Evolutionary conservation across 2,888 invertebrate species (phyloP), one percentile per base, ranked within the genome.

Genomic region (Carabus problematicus): DNA sequence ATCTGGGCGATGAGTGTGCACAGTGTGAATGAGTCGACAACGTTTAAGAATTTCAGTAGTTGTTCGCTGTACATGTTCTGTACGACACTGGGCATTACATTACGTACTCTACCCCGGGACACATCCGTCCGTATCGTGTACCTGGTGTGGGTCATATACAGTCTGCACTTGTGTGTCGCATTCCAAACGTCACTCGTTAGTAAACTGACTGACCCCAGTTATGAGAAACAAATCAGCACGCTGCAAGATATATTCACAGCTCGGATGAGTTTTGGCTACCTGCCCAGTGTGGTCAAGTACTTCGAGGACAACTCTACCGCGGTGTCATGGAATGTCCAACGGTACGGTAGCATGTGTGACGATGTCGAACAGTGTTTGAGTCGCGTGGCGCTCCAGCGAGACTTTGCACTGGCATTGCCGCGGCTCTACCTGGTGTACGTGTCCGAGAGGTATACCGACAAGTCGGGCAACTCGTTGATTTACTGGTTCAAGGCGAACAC

Each of bases 301-400:
- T 72, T 72, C 43, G 61, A 52, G 41, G 54, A 68, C 42, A 54
- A 19, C 12, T 14, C 52, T 8, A 56, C 11, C 9, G 19, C 18
- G 18, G 11, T 60, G 0, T 45, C 43, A 40, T 40, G 39, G 40
- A 66, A 39, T 41, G 12, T 66, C 9, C 16, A 29, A 16, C 1
- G n/a, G 8, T 47, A 66, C 29, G 66, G 66, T 18, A 11, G 8
- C 4, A 11, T 41, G 45, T 78, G 78, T 55, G 64, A 71, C 9
- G 70, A 76, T 14, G 72, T 74, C 8, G 39, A 69, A 19, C 19
- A 52, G 8, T 79, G 79, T 69, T 70, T 78, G 39, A 60, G 74
- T 42, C 60, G 74, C 18, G 72, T 77, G 1, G 72, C 75, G 3
- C 56, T 73, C 7, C 54, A 74, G 1, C 72, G 73, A 72, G 70